phyloP scores from a whole-genome alignment of 2,113 vertebrate species.

The Calonectris borealis region DNA sequence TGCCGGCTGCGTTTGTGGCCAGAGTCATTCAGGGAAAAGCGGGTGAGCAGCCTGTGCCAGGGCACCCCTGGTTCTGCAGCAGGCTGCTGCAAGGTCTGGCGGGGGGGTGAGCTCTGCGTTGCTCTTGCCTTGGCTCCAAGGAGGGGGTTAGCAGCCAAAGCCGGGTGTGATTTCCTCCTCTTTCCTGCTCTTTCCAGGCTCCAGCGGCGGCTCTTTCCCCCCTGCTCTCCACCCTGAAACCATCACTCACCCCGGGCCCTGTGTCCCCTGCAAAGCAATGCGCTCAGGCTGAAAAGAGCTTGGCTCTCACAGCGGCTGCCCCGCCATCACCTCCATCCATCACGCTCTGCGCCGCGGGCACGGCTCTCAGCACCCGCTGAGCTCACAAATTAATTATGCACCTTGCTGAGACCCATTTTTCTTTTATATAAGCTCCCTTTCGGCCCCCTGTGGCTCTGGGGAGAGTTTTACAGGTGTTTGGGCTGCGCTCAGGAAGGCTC shows the following conservation, averaged over 20 bases:
- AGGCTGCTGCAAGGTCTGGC: background rate
- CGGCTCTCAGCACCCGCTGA: background rate
- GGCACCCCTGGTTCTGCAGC: background rate
- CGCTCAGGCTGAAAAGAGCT: background rate
- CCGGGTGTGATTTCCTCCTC: background rate
- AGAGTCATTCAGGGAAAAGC: too few species aligned
- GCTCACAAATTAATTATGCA: background rate
- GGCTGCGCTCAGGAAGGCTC: background rate
- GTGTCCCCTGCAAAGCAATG: background rate
- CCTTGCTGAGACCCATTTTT: background rate
- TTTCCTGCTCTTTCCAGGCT: background rate
- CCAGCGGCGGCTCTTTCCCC: background rate
- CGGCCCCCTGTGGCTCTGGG: background rate
- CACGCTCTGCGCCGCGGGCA: fast-evolving
- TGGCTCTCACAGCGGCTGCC: fast-evolving
- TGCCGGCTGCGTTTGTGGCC: fast-evolving
- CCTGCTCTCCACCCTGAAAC: background rate
- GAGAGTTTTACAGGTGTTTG: background rate
- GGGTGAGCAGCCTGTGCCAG: too few species aligned
- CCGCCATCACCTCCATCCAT: background rate
- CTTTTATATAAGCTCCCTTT: background rate
- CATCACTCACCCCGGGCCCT: background rate
- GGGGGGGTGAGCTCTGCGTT: background rate
- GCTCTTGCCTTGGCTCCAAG: background rate
- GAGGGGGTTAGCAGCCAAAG: background rate